A percentile compares a stretch with the other conserved stretches of the same genome.
These are phyloP conservation scores for Aporophyla lueneburgensis DNA, from an alignment of 2,888 invertebrate species.

Conservation along the genomic window DNA sequence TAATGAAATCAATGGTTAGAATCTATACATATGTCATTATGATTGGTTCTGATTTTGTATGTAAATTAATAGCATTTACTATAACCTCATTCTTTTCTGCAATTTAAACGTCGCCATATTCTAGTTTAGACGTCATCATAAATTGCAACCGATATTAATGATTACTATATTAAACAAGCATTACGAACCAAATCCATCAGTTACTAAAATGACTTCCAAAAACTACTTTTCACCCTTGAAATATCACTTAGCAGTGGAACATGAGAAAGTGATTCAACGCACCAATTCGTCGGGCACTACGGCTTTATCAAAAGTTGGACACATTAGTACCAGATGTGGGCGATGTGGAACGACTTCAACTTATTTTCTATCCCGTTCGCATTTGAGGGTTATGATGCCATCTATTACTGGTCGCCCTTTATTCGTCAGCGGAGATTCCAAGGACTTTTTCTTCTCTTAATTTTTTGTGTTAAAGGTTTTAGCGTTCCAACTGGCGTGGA, in stretches of 20 bases:
- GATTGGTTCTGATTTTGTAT: too few species aligned
- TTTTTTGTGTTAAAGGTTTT: slow-evolving; percentile 41
- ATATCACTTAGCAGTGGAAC: slow-evolving; percentile 69
- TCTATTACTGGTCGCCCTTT: slow-evolving; percentile 66
- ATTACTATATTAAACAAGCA: background rate
- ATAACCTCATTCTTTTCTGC: too few species aligned
- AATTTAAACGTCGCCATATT: background rate
- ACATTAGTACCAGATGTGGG: slow-evolving; percentile 81
- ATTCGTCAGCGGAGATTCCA: slow-evolving; percentile 45
- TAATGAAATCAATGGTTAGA: too few species aligned
- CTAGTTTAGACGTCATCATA: background rate
- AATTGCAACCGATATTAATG: background rate
- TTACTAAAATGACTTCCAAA: slow-evolving; percentile 25
- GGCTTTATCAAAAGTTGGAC: slow-evolving; percentile 84
- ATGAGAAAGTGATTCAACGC: slow-evolving; percentile 77
- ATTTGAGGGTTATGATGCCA: slow-evolving; percentile 69
- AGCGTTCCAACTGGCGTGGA: background rate
- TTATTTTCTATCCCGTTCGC: slow-evolving; percentile 75
- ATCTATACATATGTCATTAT: too few species aligned
- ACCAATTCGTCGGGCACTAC: slow-evolving; percentile 76
- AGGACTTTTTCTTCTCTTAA: slow-evolving; percentile 28
- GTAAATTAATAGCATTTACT: too few species aligned
- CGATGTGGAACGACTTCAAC: slow-evolving; percentile 72
- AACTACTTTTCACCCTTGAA: slow-evolving; percentile 52
- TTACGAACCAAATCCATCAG: background rate